Evolutionary conservation across 2,888 invertebrate genomes (phyloP).

Genomic region (Synanthedon tipuliformis): DNA sequence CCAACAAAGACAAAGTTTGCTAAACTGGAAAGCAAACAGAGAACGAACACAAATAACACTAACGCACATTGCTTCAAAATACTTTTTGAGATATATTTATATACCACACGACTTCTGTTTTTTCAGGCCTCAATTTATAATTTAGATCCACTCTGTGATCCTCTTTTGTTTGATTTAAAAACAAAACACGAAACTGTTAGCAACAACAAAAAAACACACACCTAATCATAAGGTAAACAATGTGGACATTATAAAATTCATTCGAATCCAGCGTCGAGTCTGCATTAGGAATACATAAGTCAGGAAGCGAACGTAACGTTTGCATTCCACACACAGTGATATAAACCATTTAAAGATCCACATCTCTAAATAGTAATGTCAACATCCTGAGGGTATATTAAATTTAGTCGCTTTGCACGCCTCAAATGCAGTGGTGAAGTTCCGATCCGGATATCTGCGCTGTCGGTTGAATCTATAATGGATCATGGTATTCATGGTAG

Average conservation of each 20-base stretch:
- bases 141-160: no score
- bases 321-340: slow-evolving; percentile 20
- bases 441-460: slow-evolving; percentile 11
- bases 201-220: not conserved
- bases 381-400: slow-evolving; percentile 18
- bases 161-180: not conserved
- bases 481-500: not conserved
- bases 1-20: no score
- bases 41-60: no score
- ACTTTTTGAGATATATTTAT: no score
- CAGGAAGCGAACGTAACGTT: slow-evolving; percentile 43
- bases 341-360: slow-evolving; percentile 37
- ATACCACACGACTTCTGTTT: no score
- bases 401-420: slow-evolving; percentile 7
- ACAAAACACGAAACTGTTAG: not conserved
- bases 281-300: slow-evolving; percentile 34
- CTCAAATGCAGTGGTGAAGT: slow-evolving; percentile 1
- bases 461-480: slow-evolving; percentile 11
- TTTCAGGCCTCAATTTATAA: no score
- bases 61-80: no score
- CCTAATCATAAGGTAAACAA: not conserved
- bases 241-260: not conserved
- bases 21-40: no score
- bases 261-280: not conserved
- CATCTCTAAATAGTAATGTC: slow-evolving; percentile 20